These are phyloP conservation scores for Ciconia boyciana DNA, from an alignment of 2,113 vertebrate genomes.

Conservation along the genomic window DNA sequence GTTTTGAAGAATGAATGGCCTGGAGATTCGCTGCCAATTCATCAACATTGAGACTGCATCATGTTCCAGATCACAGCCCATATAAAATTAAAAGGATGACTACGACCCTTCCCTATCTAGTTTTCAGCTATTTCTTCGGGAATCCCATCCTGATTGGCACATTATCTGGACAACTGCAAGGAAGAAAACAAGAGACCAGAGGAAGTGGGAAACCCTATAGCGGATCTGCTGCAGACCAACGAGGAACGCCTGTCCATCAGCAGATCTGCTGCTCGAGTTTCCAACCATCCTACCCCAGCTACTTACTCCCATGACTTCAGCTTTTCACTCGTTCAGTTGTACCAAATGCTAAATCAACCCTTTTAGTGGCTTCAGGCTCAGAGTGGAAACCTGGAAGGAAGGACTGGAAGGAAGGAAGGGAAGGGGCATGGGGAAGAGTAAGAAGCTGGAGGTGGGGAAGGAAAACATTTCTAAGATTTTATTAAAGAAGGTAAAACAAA, in stretches of 20 bases:
- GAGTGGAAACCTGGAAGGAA: constrained; percentile 32
- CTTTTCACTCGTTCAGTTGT: not conserved
- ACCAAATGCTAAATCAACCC: not conserved
- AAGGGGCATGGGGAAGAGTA: not conserved
- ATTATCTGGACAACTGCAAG: not conserved
- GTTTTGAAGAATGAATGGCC: not conserved
- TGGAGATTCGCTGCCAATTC: not conserved
- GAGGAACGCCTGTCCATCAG: not conserved
- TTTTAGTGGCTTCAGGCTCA: not conserved
- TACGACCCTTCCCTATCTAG: not conserved
- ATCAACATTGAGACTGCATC: not conserved
- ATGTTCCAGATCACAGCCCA: rapidly evolving
- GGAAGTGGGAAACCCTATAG: not conserved
- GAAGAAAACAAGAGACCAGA: not conserved
- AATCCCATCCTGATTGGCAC: not conserved
- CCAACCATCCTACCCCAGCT: not conserved
- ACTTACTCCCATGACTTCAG: not conserved
- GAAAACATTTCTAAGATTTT: not conserved
- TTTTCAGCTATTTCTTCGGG: not conserved
- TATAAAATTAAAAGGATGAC: not conserved
- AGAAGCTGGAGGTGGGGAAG: not conserved
- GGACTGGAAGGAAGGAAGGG: not conserved
- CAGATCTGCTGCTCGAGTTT: not conserved
- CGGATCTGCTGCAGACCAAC: rapidly evolving
- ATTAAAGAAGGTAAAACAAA: not conserved